Percentiles rank a stretch among this genome's conserved stretches.
Evolutionary conservation across 2,113 vertebrate species (phyloP).

Genomic region (Phycodurus eques): DNA sequence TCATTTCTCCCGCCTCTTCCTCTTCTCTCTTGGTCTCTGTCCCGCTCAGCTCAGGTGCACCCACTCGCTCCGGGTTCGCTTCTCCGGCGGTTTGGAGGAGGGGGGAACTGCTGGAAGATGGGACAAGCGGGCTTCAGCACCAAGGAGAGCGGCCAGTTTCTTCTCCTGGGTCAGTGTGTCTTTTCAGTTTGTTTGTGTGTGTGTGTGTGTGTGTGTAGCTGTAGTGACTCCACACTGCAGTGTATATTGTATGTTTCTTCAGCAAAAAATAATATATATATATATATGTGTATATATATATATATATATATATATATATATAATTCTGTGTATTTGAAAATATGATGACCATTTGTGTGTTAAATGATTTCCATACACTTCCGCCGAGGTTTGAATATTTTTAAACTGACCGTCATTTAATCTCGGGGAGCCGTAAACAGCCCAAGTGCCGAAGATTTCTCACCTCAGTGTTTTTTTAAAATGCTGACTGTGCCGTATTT

Average conservation of each 20-base stretch:
- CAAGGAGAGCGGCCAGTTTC: constrained; percentile 65
- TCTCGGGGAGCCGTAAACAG: neutral
- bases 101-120: constrained; percentile 52
- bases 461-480: neutral
- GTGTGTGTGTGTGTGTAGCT: neutral
- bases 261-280: neutral
- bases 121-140: constrained; percentile 65
- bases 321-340: neutral
- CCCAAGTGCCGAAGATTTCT: neutral
- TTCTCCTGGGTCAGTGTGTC: constrained; percentile 41
- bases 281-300: neutral
- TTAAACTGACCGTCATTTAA: neutral
- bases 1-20: constrained; percentile 28
- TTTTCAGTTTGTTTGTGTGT: constrained; percentile 59
- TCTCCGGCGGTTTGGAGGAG: constrained; percentile 11
- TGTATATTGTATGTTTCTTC: constrained; percentile 18
- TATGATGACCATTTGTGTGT: neutral
- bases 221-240: neutral
- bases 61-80: constrained; percentile 27
- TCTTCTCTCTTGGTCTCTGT: constrained; percentile 23
- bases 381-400: no score
- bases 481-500: neutral
- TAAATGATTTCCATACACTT: neutral
- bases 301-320: neutral
- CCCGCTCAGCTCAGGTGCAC: constrained; percentile 37